Evolutionary conservation across 1,140 invertebrate genomes (phyloP).

Genomic region (Aphis gossypii): DNA sequence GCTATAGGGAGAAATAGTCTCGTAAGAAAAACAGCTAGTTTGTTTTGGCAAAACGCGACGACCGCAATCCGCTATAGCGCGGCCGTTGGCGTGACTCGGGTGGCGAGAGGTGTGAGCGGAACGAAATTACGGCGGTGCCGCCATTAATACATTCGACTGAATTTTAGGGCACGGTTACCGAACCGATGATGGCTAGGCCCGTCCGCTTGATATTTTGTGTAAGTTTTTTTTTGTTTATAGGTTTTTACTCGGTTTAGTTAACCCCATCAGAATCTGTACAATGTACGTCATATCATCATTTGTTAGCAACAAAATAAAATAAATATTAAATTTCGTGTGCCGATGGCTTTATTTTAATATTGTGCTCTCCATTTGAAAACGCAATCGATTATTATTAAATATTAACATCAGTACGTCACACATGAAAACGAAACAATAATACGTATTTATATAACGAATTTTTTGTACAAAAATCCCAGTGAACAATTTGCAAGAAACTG

Average conservation of each 20-base stretch:
- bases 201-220: neutral
- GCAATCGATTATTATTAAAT: neutral
- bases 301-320: neutral
- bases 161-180: neutral
- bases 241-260: neutral
- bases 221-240: neutral
- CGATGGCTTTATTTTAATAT: neutral
- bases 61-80: neutral
- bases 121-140: neutral
- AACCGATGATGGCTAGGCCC: neutral
- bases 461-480: neutral
- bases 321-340: neutral
- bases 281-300: neutral
- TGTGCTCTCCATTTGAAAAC: neutral
- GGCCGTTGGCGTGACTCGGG: neutral
- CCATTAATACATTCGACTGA: conserved; percentile 18
- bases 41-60: conserved; percentile 35
- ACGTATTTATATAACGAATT: too few relatives aligned
- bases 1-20: neutral
- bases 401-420: neutral
- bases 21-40: conserved; percentile 26
- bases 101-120: neutral
- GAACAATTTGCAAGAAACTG: neutral
- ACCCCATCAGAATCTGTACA: neutral
- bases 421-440: neutral